phyloP scores from a whole-genome alignment of 2,888 invertebrate species.

The Machimus atricapillus region DNA sequence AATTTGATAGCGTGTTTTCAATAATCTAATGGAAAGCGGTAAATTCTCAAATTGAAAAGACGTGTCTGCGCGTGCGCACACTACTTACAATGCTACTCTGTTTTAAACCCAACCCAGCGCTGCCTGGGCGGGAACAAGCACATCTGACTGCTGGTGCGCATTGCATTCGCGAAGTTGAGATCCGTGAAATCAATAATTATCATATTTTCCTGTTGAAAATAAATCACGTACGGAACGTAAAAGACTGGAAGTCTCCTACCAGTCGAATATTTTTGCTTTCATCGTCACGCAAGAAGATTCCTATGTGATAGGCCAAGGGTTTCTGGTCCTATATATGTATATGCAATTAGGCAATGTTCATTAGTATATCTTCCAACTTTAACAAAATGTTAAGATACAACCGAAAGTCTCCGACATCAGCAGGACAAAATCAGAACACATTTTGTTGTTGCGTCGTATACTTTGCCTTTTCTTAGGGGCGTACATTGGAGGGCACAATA shows the following conservation, averaged over 20 bases:
- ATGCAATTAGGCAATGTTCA: background rate
- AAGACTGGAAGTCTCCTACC: conserved; percentile 25
- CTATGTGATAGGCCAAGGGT: conserved; percentile 16
- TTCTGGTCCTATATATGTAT: background rate
- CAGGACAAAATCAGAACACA: background rate
- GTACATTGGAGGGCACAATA: too few relatives aligned
- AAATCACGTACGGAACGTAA: conserved; percentile 5
- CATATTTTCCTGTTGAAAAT: conserved; percentile 18
- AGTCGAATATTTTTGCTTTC: background rate
- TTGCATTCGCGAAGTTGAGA: background rate
- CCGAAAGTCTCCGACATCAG: background rate
- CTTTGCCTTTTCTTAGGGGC: background rate
- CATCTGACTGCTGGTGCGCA: background rate
- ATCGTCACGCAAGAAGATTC: background rate
- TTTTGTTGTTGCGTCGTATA: background rate
- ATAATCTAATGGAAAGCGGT: conserved; percentile 37
- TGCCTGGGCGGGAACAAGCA: background rate
- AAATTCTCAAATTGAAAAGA: conserved; percentile 36
- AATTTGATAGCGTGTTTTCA: conserved; percentile 1
- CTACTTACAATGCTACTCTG: background rate
- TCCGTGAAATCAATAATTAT: conserved; percentile 24
- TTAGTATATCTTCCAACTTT: background rate
- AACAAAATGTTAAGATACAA: background rate
- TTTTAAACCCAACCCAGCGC: background rate
- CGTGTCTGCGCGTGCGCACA: conserved; percentile 35